Evolutionary conservation across 2,797 vertebrate species (phyloP).

Genomic region (Rhinatrema bivittatum): DNA sequence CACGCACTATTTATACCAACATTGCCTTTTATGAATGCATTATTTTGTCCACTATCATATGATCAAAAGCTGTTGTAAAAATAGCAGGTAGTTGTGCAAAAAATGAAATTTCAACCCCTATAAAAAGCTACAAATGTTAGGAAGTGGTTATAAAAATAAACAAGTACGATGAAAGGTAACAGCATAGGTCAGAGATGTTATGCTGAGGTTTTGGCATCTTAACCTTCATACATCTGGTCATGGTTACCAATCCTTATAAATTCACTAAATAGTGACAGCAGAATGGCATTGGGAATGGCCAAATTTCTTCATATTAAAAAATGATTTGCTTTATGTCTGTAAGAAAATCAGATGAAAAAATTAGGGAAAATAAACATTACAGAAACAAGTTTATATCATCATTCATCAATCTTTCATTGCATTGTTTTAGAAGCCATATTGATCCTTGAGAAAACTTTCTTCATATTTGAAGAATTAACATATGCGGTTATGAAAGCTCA

Average conservation of each 20-base stretch:
- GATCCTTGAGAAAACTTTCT: too few relatives aligned
- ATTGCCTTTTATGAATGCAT: slow-evolving; percentile 25
- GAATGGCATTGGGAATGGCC: slow-evolving; percentile 40
- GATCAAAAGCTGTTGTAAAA: slow-evolving; percentile 42
- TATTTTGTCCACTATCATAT: slow-evolving; percentile 54
- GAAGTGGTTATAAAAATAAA: slow-evolving; percentile 63
- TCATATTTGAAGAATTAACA: too few relatives aligned
- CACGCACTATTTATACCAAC: slow-evolving; percentile 49
- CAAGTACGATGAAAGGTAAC: slow-evolving; percentile 36
- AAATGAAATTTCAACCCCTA: slow-evolving; percentile 33
- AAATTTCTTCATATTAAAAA: slow-evolving; percentile 42
- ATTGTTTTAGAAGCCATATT: too few relatives aligned
- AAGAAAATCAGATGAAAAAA: slow-evolving; percentile 11
- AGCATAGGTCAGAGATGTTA: slow-evolving; percentile 48
- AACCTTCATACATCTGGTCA: slow-evolving; percentile 42
- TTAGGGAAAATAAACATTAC: too few relatives aligned
- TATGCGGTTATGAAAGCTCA: too few relatives aligned
- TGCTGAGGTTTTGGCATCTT: slow-evolving; percentile 53
- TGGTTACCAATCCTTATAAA: slow-evolving; percentile 28
- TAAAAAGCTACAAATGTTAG: slow-evolving; percentile 43
- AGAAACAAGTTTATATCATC: not conserved
- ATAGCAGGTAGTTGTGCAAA: slow-evolving; percentile 49
- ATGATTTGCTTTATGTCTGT: slow-evolving; percentile 13
- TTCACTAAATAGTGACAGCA: slow-evolving; percentile 32
- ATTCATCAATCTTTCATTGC: too few relatives aligned